Evolutionary conservation across 1,140 invertebrate genomes (phyloP), one percentile per base, ranked within the genome.

Genomic region (Camponotus pennsylvanicus): DNA sequence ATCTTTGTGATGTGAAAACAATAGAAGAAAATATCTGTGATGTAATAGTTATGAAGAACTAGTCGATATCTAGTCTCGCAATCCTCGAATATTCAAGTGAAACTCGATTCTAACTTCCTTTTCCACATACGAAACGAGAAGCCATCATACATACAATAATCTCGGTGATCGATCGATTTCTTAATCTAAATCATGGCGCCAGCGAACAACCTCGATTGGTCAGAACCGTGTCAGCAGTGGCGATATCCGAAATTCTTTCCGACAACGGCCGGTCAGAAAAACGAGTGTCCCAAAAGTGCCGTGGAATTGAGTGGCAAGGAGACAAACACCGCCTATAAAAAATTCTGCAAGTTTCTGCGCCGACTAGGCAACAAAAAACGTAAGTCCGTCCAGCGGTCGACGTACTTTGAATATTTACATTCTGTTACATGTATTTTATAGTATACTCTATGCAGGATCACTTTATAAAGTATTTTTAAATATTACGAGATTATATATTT

Each of bases 311-410:
- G 88, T 61, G 92, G 91, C 85, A 94, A 94, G 8, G 93, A 93
- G 42, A 79, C 92, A 27, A 91, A 92, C 64, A 93, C 89, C 18
- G 89, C 93, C 64, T 95, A 95, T 85, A 95, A 95, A 91, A 95
- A 94, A 42, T 94, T 95, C 80, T 94, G 93, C 90, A 95, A 94
- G 67, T 95, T 95, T 71, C 91, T 95, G 27, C 85, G 92, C 7
- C 89, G 92, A 45, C 66, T 95, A 59, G 90, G 91, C 21, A 92
- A 92, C 15, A 93, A 90, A 21, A 95, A 94, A 93, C 92, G 94
- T 95, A 92, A 95, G 94, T 93, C 11, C 3, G n/a, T 27, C 15
- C 18, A 37, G 7, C 70, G 37, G 27, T 83, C 40, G 66, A 82
- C 69, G 18, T 66, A 76, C 13, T 55, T 27, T 42, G 71, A 40